A percentile compares a stretch with the other conserved stretches of the same genome.
These are phyloP conservation scores for Lordiphosa fenestrarum DNA, from an alignment of 2,888 invertebrate genomes.

Conservation along the genomic window DNA sequence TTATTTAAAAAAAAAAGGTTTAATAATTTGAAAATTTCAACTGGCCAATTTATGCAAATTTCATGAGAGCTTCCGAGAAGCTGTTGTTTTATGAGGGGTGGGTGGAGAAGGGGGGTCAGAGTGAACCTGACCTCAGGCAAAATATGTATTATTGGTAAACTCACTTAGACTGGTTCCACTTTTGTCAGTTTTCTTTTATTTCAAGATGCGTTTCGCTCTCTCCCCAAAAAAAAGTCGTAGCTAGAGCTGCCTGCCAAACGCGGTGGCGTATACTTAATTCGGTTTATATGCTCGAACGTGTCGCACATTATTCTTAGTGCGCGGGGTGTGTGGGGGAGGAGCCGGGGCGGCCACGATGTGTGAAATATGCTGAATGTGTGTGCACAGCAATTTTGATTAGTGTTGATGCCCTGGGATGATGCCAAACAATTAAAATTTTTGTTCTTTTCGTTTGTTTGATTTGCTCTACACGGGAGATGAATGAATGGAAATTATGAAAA, in stretches of 20 bases:
- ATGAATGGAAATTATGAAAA: conserved; percentile 53
- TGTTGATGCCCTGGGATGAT: conserved; percentile 6
- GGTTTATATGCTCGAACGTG: conserved; percentile 70
- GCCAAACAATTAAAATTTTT: conserved; percentile 52
- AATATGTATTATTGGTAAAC: conserved; percentile 63
- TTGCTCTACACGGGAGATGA: conserved; percentile 54
- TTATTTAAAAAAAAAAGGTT: conserved; percentile 49
- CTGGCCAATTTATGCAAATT: conserved; percentile 54
- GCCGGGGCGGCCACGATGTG: conserved; percentile 50
- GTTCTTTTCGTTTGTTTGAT: conserved; percentile 53
- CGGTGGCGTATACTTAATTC: conserved; percentile 73
- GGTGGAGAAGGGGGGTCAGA: background rate
- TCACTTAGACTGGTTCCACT: conserved; percentile 58
- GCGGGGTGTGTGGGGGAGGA: background rate
- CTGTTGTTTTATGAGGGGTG: background rate
- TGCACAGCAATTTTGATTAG: conserved; percentile 66
- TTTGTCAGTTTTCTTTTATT: conserved; percentile 23
- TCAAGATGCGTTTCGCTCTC: conserved; percentile 52
- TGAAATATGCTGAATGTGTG: conserved; percentile 71
- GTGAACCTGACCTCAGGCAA: conserved; percentile 69
- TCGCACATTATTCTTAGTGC: conserved; percentile 67
- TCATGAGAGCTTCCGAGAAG: conserved; percentile 47
- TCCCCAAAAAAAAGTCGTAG: too few species aligned
- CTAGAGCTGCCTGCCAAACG: conserved; percentile 50
- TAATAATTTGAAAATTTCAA: background rate